Evolutionary conservation across 1,140 invertebrate species (phyloP).

Genomic region (Colletes latitarsis): DNA sequence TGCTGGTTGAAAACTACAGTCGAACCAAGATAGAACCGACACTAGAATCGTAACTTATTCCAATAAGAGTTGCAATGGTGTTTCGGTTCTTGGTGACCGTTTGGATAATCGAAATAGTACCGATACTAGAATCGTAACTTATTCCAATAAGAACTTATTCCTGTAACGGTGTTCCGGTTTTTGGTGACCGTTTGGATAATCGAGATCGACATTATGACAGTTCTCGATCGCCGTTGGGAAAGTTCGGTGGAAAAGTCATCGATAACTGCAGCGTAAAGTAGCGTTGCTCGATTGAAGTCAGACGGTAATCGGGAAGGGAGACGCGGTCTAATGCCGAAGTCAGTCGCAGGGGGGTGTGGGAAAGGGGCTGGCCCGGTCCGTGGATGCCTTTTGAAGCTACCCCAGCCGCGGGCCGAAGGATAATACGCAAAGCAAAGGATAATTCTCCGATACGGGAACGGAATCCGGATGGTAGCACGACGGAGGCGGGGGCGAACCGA

Average conservation of each 20-base stretch:
- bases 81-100: no score
- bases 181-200: no score
- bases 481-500: constrained; percentile 37
- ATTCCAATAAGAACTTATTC: no score
- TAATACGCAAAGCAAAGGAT: constrained; percentile 80
- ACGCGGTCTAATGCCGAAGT: constrained; percentile 29
- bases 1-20: no score
- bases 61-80: no score
- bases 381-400: constrained; percentile 77
- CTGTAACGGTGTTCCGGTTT: no score
- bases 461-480: constrained; percentile 68
- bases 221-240: background rate
- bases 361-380: constrained; percentile 60
- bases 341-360: constrained; percentile 43
- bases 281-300: constrained; percentile 57
- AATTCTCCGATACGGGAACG: constrained; percentile 79
- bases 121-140: no score
- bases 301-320: constrained; percentile 48
- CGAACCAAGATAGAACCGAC: no score
- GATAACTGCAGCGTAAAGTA: constrained; percentile 70
- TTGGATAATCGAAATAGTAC: no score
- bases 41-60: no score
- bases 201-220: no score
- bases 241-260: constrained; percentile 46
- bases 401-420: constrained; percentile 71